Conservation (phyloP, 2,113 vertebrate genomes). For the Periophthalmus modestus region DNA sequence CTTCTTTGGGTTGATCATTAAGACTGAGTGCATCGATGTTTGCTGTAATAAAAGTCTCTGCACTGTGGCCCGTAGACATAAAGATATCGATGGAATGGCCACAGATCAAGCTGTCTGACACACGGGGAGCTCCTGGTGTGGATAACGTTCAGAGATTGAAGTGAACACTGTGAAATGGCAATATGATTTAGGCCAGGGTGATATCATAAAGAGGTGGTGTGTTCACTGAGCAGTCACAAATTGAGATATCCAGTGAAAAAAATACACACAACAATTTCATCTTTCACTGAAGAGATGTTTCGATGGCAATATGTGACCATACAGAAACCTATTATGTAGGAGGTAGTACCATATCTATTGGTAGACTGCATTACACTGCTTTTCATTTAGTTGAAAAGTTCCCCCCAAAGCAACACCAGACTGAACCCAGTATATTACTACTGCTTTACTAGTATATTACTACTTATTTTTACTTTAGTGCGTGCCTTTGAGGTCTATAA, state of each 20-base stretch:
- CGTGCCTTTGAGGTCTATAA: background rate
- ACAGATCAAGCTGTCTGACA: background rate
- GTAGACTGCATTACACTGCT: background rate
- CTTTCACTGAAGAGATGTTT: background rate
- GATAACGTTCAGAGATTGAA: background rate
- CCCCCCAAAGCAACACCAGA: background rate
- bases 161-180: background rate
- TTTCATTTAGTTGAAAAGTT: background rate
- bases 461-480: no score
- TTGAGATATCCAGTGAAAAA: background rate
- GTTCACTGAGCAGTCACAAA: background rate
- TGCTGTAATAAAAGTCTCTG: background rate
- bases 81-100: background rate
- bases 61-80: background rate
- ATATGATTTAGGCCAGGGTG: background rate
- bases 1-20: slow-evolving; percentile 5
- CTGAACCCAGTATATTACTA: background rate
- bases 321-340: background rate
- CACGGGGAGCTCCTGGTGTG: background rate
- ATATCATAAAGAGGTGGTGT: background rate
- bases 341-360: background rate
- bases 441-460: no score
- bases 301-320: background rate
- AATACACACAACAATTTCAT: background rate
- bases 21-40: background rate